phyloP scores from a whole-genome alignment of 2,888 invertebrate genomes.

The Hipparchia semele region DNA sequence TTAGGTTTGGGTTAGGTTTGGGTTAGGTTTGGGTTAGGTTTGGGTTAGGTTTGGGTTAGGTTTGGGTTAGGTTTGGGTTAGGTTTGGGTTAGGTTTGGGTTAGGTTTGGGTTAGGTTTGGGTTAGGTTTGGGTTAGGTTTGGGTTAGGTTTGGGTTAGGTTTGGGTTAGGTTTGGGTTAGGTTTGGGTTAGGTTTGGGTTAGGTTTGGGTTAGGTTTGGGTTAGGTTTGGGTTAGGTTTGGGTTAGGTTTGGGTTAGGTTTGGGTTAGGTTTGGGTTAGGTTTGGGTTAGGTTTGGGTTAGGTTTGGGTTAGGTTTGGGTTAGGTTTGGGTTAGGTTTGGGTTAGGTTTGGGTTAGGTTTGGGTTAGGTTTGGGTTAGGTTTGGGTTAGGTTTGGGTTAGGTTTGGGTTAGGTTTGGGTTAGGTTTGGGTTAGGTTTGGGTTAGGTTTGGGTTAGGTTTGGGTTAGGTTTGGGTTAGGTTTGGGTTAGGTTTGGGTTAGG shows the following conservation, averaged over 20 bases:
- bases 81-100: not conserved
- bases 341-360: too few species aligned
- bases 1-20: not conserved
- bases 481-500: too few species aligned
- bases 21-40: not conserved
- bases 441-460: too few species aligned
- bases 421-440: too few species aligned
- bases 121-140: slow-evolving; percentile 6
- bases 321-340: too few species aligned
- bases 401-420: too few species aligned
- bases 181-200: not conserved
- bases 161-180: not conserved
- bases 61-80: not conserved
- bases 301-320: not conserved
- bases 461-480: too few species aligned
- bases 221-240: slow-evolving; percentile 4
- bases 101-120: slow-evolving; percentile 2
- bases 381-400: too few species aligned
- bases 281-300: too few species aligned
- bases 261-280: too few species aligned
- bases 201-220: slow-evolving; percentile 1
- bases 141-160: slow-evolving; percentile 2
- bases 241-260: not conserved
- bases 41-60: not conserved
- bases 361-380: too few species aligned